Evolutionary conservation across 2,113 vertebrate species (phyloP).

Genomic region (Oryctolagus cuniculus): DNA sequence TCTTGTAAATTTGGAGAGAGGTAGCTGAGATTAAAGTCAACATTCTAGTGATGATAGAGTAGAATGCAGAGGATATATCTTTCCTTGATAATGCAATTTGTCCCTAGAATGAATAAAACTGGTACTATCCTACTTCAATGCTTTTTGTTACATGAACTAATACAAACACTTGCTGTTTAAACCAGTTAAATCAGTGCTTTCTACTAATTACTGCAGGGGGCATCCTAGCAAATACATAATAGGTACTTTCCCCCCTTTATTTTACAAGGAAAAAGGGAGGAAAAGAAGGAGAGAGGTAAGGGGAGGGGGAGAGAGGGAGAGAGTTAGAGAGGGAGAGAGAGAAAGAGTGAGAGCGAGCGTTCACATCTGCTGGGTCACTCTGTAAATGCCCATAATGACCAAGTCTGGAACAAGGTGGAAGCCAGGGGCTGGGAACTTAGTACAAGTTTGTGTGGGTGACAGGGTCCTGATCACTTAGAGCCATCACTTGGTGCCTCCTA

Average conservation of each 20-base stretch:
- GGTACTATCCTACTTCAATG: not conserved
- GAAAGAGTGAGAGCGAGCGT: no score
- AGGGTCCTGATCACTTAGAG: no score
- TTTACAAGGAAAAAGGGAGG: no score
- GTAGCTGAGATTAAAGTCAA: not conserved
- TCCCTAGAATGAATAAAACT: not conserved
- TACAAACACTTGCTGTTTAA: not conserved
- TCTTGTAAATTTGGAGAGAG: not conserved
- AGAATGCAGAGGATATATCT: not conserved
- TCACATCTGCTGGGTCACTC: no score
- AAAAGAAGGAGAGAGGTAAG: no score
- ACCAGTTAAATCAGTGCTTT: not conserved
- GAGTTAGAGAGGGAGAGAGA: no score
- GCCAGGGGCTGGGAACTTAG: no score
- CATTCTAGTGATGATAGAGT: not conserved
- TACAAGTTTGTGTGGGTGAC: no score
- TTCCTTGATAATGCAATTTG: not conserved
- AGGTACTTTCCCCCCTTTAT: not conserved
- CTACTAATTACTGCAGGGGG: not conserved
- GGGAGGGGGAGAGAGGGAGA: no score
- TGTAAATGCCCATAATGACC: no score
- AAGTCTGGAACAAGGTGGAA: no score
- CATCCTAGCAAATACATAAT: not conserved
- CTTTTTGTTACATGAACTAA: conserved; percentile 15
- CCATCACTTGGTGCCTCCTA: no score